These are phyloP conservation scores for Incurvaria masculella DNA, from an alignment of 2,888 invertebrate species.

Conservation along the genomic window DNA sequence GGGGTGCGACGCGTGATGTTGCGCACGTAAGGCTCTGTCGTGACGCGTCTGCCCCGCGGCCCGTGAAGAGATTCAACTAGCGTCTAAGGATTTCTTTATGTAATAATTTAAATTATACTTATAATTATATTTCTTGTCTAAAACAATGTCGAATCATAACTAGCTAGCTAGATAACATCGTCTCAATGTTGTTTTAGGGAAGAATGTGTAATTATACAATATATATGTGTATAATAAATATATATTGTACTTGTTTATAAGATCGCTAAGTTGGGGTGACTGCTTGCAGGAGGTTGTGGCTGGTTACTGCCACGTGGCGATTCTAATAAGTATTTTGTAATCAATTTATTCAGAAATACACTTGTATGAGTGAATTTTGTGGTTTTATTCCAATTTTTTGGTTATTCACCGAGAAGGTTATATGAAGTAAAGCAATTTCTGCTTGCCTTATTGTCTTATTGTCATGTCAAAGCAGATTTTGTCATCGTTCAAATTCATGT, in stretches of 20 bases:
- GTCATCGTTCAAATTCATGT: no score
- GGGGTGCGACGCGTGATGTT: neutral
- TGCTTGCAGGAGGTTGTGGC: slow-evolving; percentile 21
- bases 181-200: no score
- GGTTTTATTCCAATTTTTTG: slow-evolving; percentile 44
- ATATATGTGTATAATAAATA: no score
- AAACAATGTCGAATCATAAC: no score
- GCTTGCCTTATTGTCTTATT: no score
- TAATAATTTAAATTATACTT: neutral
- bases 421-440: no score
- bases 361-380: slow-evolving; percentile 48
- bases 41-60: neutral
- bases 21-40: no score
- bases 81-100: neutral
- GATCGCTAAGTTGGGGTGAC: slow-evolving; percentile 35
- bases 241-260: slow-evolving; percentile 38
- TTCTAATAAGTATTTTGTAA: slow-evolving; percentile 49
- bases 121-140: slow-evolving; percentile 31
- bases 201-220: no score
- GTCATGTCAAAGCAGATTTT: no score
- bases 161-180: no score
- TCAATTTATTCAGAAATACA: slow-evolving; percentile 55
- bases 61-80: neutral
- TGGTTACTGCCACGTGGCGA: slow-evolving; percentile 18
- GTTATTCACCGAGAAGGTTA: no score